Conservation (phyloP, 2,888 invertebrate genomes). For the Dryomyza anilis region DNA sequence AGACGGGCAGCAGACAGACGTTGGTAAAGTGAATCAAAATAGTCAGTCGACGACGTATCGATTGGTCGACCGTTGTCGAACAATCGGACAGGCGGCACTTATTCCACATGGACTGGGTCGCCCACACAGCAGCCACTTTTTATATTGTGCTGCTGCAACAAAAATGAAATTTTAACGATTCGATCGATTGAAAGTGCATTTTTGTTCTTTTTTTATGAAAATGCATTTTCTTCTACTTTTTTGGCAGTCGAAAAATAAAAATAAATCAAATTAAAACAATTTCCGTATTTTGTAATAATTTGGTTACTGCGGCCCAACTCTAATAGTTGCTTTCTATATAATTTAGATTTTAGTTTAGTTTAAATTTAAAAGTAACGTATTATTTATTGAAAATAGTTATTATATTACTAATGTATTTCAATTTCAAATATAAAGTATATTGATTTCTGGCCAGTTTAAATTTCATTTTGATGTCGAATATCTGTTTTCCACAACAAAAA, state of each 20-base stretch:
- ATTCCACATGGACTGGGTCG: too few species aligned
- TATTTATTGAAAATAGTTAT: too few species aligned
- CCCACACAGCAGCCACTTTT: not conserved
- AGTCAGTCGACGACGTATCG: not conserved
- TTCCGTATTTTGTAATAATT: not conserved
- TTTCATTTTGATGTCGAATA: too few species aligned
- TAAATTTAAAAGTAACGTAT: too few species aligned
- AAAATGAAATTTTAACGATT: not conserved
- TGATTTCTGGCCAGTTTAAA: too few species aligned
- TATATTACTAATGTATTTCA: too few species aligned
- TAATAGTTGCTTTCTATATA: too few species aligned
- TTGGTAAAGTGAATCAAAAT: slow-evolving; percentile 18
- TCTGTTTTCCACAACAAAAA: too few species aligned
- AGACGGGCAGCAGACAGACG: not conserved
- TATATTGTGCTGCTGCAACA: too few species aligned
- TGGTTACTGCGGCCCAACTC: too few species aligned
- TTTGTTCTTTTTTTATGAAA: not conserved
- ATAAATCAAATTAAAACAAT: not conserved
- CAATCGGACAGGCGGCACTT: not conserved
- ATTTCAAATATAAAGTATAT: too few species aligned
- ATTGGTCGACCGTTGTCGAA: not conserved
- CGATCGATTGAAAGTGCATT: not conserved
- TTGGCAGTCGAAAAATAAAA: not conserved
- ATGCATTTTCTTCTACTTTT: not conserved
- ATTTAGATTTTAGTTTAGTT: too few species aligned